Evolutionary conservation across 1,140 invertebrate species (phyloP).

Genomic region (Thaumatotibia leucotreta): DNA sequence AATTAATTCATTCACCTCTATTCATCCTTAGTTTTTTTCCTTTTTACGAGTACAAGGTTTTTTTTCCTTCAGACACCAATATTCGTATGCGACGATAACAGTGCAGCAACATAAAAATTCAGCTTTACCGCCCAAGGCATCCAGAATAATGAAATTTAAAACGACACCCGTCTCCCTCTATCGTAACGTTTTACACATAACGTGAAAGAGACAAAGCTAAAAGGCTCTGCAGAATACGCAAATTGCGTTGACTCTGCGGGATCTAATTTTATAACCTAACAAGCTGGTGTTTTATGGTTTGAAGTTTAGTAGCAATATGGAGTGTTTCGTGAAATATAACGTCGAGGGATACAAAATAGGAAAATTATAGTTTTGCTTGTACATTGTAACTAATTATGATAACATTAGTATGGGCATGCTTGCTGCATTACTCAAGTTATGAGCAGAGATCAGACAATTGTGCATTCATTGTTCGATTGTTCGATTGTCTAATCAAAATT

Average conservation of each 20-base stretch:
- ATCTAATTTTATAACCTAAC: neutral
- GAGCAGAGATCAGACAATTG: too few species aligned
- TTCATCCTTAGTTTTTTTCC: too few species aligned
- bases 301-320: neutral
- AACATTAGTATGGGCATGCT: too few species aligned
- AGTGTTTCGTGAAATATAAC: neutral
- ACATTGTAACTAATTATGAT: too few species aligned
- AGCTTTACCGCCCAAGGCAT: neutral
- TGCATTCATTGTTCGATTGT: too few species aligned
- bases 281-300: neutral
- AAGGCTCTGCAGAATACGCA: neutral
- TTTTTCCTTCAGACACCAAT: neutral
- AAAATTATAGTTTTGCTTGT: too few species aligned
- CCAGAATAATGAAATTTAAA: neutral
- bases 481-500: too few species aligned
- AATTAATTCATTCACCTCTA: too few species aligned
- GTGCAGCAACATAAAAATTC: neutral
- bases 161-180: neutral
- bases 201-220: neutral
- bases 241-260: neutral
- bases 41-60: too few species aligned
- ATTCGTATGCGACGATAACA: neutral
- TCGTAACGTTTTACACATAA: neutral
- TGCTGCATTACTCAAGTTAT: too few species aligned
- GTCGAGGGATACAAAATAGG: neutral